These are phyloP conservation scores for Carettochelys insculpta DNA, from an alignment of 2,113 vertebrate species.

Conservation along the genomic window DNA sequence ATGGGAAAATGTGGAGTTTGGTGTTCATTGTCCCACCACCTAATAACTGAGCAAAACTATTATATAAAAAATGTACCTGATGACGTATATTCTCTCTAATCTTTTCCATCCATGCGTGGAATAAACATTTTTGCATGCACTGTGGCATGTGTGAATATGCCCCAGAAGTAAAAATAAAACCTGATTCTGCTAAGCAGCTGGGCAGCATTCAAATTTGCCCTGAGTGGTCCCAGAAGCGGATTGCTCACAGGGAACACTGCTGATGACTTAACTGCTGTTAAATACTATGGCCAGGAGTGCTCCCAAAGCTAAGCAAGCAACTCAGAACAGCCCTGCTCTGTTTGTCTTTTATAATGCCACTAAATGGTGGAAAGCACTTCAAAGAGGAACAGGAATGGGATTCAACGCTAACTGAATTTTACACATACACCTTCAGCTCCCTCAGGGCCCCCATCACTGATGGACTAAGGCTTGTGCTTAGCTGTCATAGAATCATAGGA, in stretches of 20 bases:
- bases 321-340: background rate
- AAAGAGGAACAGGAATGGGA: background rate
- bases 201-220: too few species aligned
- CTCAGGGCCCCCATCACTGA: fast-evolving
- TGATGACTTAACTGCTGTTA: background rate
- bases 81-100: too few species aligned
- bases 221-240: too few species aligned
- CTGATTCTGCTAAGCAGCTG: too few species aligned
- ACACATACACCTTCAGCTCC: background rate
- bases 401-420: fast-evolving
- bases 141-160: too few species aligned
- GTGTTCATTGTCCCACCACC: background rate
- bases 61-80: background rate
- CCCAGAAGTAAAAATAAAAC: too few species aligned
- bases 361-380: fast-evolving
- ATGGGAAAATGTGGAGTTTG: too few species aligned
- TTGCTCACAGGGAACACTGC: too few species aligned
- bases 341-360: background rate
- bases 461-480: background rate
- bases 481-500: too few species aligned
- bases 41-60: background rate
- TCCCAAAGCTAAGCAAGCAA: background rate
- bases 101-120: too few species aligned
- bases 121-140: too few species aligned
- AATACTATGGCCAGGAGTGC: background rate